Base-by-base conservation (phyloP, 2,888 invertebrate genomes). In the Osmoderma eremita region DNA sequence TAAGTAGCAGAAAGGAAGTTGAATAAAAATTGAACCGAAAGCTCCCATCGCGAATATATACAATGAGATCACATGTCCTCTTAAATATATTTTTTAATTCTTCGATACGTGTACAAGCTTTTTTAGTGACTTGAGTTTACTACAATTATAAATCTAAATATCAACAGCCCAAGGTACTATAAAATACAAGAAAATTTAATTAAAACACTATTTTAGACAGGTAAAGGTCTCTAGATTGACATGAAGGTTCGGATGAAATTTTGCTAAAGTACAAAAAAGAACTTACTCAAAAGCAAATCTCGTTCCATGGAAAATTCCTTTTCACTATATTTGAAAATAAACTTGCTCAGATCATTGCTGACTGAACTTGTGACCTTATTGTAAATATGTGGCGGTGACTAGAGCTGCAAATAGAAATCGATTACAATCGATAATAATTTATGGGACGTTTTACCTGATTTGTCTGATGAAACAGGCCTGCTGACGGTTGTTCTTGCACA, bases 311-410 rank as follows among this genome's bases (percentile, higher is more conserved):
- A 61, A 61, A 61, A 61, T 48, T 45, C 58, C 58, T 41, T 58
- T 61, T 61, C 58, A 18, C 58, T 45, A 45, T 48, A 45, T 61
- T 61, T 61, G 58, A 61, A 61, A 61, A 61, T 61, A 61, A 48
- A 61, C 45, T 45, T 45, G 58, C 58, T 45, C 58, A 61, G 58
- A 61, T 42, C 58, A 48, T 61, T 61, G 58, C 24, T 45, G 58
- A 61, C 24, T 45, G 58, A 61, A 61, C 58, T 61, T 61, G 58
- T 61, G 58, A 61, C 58, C 58, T 61, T 61, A 61, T 61, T 61
- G 58, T 61, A 61, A 61, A 61, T 61, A 61, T 61, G 58, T 61
- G 58, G 58, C 58, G 58, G 58, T 61, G 58, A 61, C 45, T 61
- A 30, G 45, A 61, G 58, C 58, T 61, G 58, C 45, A 61, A 61